These are phyloP conservation scores for Cliona cf. orientalis DNA, from an alignment of 37 sponge, comb jelly and placozoan genomes.

Conservation along the genomic window DNA sequence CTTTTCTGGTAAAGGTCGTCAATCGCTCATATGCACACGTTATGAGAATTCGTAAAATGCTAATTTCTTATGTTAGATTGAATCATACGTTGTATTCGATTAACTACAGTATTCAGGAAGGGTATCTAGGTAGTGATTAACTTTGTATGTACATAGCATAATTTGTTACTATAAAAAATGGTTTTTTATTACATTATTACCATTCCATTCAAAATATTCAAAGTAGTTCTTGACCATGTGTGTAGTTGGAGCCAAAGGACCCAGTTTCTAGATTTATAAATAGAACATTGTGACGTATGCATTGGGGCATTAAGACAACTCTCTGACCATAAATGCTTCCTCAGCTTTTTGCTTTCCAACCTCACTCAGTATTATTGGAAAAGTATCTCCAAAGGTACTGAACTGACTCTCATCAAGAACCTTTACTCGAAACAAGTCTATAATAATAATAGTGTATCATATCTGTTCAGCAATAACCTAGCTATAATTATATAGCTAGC, in stretches of 20 bases:
- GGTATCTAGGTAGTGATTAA: too few relatives aligned
- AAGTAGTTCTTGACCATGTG: conserved; percentile 43
- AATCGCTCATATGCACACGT: too few relatives aligned
- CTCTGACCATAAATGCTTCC: conserved; percentile 42
- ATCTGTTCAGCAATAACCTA: too few relatives aligned
- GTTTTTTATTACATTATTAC: conserved; percentile 7
- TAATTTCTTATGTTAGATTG: too few relatives aligned
- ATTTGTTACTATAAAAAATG: too few relatives aligned
- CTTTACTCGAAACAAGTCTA: conserved; percentile 58
- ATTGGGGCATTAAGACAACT: not conserved
- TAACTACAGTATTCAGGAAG: too few relatives aligned
- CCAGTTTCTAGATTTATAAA: conserved; percentile 35
- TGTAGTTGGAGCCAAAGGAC: conserved; percentile 51
- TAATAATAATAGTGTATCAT: too few relatives aligned
- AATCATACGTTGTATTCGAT: too few relatives aligned
- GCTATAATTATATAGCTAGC: too few relatives aligned
- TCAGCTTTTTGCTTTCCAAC: conserved; percentile 35
- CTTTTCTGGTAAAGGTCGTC: too few relatives aligned
- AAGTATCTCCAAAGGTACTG: conserved; percentile 5
- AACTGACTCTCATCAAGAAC: conserved; percentile 56
- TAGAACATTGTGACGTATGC: not conserved
- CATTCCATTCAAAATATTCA: conserved; percentile 49
- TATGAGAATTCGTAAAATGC: too few relatives aligned
- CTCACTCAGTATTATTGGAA: conserved; percentile 38
- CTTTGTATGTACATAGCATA: too few relatives aligned